Evolutionary conservation across 2,113 vertebrate genomes (phyloP).

Genomic region (Mugil cephalus): DNA sequence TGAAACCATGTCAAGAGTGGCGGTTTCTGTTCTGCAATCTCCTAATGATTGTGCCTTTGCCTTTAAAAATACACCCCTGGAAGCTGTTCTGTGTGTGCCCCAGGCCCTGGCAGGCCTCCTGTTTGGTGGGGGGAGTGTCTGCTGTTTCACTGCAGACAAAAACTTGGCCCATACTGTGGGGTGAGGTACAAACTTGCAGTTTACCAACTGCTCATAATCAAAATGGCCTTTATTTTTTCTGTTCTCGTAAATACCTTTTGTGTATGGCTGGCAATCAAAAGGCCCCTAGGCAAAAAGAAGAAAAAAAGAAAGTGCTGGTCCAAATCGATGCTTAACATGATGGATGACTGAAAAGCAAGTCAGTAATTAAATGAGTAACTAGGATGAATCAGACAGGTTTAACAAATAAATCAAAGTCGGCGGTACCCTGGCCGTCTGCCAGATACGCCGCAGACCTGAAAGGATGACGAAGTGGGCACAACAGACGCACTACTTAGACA

Average conservation of each 20-base stretch:
- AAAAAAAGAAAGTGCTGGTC: background rate
- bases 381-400: slow-evolving; percentile 5
- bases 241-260: slow-evolving; percentile 6
- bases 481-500: background rate
- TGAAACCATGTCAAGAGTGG: slow-evolving; percentile 26
- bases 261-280: slow-evolving; percentile 4
- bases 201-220: slow-evolving; percentile 6
- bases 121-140: background rate
- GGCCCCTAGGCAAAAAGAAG: background rate
- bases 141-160: slow-evolving; percentile 33
- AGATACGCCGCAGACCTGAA: slow-evolving; percentile 2
- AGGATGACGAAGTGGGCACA: slow-evolving; percentile 9
- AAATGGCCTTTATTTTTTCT: background rate
- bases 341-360: slow-evolving; percentile 14
- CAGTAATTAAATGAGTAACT: slow-evolving; percentile 18
- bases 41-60: slow-evolving; percentile 30
- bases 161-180: slow-evolving; percentile 26
- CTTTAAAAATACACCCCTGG: slow-evolving; percentile 25
- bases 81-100: slow-evolving; percentile 30
- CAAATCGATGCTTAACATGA: background rate
- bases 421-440: slow-evolving; percentile 30
- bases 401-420: slow-evolving; percentile 48
- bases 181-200: slow-evolving; percentile 19
- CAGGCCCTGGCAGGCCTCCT: slow-evolving; percentile 22
- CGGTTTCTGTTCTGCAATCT: slow-evolving; percentile 31